Conservation (phyloP, 2,113 vertebrate species). For the Pluvianellus socialis region DNA sequence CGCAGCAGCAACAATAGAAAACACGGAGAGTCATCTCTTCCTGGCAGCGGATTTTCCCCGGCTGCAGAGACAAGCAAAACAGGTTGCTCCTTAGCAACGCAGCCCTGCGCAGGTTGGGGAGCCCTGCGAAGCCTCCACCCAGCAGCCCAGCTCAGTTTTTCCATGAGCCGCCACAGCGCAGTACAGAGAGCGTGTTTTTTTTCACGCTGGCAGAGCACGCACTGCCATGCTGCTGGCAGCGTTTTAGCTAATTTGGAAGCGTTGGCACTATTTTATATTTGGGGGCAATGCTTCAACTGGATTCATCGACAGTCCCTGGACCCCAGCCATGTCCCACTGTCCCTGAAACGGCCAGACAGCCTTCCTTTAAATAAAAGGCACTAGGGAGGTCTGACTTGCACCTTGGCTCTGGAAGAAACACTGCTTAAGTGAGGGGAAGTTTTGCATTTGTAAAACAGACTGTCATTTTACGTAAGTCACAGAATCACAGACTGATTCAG, state of each 20-base stretch:
- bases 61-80: not conserved
- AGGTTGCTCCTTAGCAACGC: conserved; percentile 1
- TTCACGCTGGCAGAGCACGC: not conserved
- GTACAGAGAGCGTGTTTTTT: not conserved
- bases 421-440: not conserved
- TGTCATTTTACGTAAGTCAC: fast-evolving
- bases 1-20: not conserved
- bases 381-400: not conserved
- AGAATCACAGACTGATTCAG: not conserved
- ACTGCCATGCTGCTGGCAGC: not conserved
- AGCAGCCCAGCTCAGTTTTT: not conserved
- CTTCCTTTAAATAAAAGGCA: not conserved
- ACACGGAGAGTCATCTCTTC: not conserved
- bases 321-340: not conserved
- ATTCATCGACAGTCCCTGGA: not conserved
- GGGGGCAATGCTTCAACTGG: not conserved
- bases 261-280: not conserved
- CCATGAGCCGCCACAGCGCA: not conserved
- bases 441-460: not conserved
- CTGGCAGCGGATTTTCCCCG: not conserved
- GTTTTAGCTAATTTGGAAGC: not conserved
- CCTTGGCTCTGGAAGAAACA: not conserved
- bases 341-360: not conserved
- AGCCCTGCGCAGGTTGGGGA: not conserved
- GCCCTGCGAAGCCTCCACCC: not conserved